Conservation (phyloP, 2,797 vertebrate species). For the Pagetopsis macropterus region DNA sequence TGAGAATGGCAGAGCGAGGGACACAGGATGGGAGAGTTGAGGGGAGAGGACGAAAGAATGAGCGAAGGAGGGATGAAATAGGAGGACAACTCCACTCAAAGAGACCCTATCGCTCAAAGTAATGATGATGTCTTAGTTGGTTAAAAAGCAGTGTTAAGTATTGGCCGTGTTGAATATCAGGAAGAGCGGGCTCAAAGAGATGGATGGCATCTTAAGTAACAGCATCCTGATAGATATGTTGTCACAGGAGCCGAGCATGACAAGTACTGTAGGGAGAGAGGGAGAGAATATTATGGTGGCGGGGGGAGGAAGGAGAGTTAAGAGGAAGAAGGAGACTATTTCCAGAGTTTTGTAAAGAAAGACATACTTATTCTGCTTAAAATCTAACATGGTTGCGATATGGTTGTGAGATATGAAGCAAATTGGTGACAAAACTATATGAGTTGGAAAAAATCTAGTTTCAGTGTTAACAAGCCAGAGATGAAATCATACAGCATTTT, state of each 20-base stretch:
- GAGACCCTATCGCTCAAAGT: conserved; percentile 81
- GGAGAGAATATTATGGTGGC: conserved; percentile 42
- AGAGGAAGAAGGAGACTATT: neutral
- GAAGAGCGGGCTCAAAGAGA: conserved; percentile 65
- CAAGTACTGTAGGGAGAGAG: conserved; percentile 50
- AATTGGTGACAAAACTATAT: neutral
- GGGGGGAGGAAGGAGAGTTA: conserved; percentile 9
- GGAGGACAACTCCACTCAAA: conserved; percentile 75
- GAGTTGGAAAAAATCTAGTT: too few species aligned
- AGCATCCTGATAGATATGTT: conserved; percentile 76
- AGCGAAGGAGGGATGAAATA: conserved; percentile 70
- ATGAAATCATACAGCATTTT: neutral
- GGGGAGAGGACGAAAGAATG: conserved; percentile 61
- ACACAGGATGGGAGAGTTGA: conserved; percentile 44
- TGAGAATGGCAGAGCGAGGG: conserved; percentile 54
- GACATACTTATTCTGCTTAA: conserved; percentile 7
- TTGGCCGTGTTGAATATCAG: conserved; percentile 69
- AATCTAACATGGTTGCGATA: neutral
- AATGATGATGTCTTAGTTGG: conserved; percentile 85
- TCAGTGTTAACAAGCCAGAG: neutral
- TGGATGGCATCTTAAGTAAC: conserved; percentile 83
- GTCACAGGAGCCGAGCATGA: conserved; percentile 57
- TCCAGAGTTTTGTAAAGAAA: neutral
- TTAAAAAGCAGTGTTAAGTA: conserved; percentile 84
- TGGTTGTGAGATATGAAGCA: neutral